Base-by-base conservation (phyloP, 2,113 vertebrate genomes). In the Nettapus auritus region DNA sequence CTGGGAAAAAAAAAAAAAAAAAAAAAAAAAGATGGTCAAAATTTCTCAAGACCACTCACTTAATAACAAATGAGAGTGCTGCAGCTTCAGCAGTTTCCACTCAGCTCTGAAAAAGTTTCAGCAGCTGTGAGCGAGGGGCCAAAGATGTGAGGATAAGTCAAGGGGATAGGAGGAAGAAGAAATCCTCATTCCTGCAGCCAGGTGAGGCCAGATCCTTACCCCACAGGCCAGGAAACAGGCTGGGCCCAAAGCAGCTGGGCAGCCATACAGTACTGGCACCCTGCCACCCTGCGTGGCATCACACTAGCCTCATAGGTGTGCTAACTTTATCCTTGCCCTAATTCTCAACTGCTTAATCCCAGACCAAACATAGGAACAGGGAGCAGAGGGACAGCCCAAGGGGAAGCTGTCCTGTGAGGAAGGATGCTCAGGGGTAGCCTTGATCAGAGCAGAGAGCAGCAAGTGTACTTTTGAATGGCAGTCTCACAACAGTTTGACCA, bases 141-240 rank as follows among this genome's bases (percentile, higher is more conserved):
- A 76, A 28, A 90, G 15, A 62, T 9, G 5, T 14, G 13, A 87
- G 42, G n/a, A 8, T 46, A 82, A 87, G 33, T 42, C 52, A 42
- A 60, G 38, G 16, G 38, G 8, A 62, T 67, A 87, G 28, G 60
- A 88, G 36, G 36, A 74, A 77, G 13, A 20, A 52, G 7, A 76
- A 5, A 68, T 23, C 40, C 34, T 40, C 56, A 22, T 17, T 78
- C 22, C 25, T 63, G 26, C 0, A 2, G 40, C 53, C 56, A 90
- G 25, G 22, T 4, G 0, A 67, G 63, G 48, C 15, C 57, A 81
- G 28, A 25, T 8, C 3, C 2, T 57, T 3, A 1, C 2, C 16
- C 8, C 3, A 4, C 13, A 81, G 25, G 21, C 60, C 93, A 79
- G 57, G 81, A 48, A 4, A 3, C 89, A 96, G 93, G 59, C 60